phyloP scores from a whole-genome alignment of 2,797 vertebrate genomes.

The Catamblyrhynchus diadema region DNA sequence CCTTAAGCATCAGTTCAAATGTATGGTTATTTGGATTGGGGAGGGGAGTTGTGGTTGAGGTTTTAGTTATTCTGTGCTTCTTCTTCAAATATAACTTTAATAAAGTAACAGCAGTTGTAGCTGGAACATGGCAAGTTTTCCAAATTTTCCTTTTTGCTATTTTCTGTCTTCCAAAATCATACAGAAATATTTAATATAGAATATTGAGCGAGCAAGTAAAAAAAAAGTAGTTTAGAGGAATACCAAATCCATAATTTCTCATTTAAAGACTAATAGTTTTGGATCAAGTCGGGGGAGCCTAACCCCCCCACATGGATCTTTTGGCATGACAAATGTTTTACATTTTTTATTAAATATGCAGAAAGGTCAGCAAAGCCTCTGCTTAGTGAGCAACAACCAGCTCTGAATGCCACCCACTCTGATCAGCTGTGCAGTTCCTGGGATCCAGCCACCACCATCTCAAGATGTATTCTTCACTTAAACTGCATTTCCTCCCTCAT shows the following conservation, averaged over 20 bases:
- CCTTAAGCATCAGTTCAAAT: conserved; percentile 44
- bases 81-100: neutral
- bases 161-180: neutral
- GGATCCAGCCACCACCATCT: neutral
- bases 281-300: neutral
- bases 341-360: neutral
- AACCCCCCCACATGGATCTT: neutral
- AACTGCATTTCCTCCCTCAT: neutral
- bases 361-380: neutral
- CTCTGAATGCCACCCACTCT: neutral
- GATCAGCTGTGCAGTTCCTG: neutral
- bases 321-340: neutral
- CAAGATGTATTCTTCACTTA: neutral
- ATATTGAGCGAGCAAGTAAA: neutral
- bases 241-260: neutral
- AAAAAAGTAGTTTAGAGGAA: neutral
- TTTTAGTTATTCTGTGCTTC: neutral
- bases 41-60: neutral
- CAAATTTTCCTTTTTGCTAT: neutral
- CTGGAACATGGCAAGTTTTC: neutral
- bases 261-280: neutral
- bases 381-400: neutral
- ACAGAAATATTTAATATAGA: neutral
- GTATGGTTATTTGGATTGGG: neutral
- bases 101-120: neutral